Evolutionary conservation across 1,140 invertebrate species (phyloP).

Genomic region (Aphis craccivora): DNA sequence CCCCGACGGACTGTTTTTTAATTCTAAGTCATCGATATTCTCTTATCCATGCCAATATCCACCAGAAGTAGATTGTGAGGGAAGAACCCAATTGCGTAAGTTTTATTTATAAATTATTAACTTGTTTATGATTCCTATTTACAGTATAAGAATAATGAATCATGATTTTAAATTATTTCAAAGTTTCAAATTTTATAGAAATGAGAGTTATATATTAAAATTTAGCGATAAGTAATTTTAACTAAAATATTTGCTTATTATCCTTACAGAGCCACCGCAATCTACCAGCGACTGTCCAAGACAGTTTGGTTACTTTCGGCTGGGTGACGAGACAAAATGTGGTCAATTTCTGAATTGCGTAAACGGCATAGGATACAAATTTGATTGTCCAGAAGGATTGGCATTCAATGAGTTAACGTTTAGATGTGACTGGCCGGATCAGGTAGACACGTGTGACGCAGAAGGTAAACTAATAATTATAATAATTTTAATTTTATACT

Average conservation of each 20-base stretch:
- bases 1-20: constrained; percentile 84
- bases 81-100: constrained; percentile 76
- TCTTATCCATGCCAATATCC: constrained; percentile 85
- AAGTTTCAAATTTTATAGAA: neutral
- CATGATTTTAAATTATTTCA: neutral
- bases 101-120: constrained; percentile 60
- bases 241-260: neutral
- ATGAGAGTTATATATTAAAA: neutral
- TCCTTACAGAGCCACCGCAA: constrained; percentile 68
- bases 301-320: constrained; percentile 82
- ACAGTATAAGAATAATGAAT: neutral
- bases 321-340: constrained; percentile 76
- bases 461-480: constrained; percentile 68
- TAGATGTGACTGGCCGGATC: constrained; percentile 87
- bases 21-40: constrained; percentile 73
- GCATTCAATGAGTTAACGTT: constrained; percentile 81
- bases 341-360: constrained; percentile 86
- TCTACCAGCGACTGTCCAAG: constrained; percentile 82
- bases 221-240: neutral
- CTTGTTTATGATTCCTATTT: neutral
- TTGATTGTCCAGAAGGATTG: constrained; percentile 82
- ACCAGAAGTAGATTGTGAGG: constrained; percentile 79
- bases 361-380: constrained; percentile 72
- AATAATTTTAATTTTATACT: too few species aligned
- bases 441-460: constrained; percentile 77